Evolutionary conservation across 92 coral and sea anemone species (phyloP), one percentile per base, ranked within the genome.

Genomic region (Phenganax stokvisi): DNA sequence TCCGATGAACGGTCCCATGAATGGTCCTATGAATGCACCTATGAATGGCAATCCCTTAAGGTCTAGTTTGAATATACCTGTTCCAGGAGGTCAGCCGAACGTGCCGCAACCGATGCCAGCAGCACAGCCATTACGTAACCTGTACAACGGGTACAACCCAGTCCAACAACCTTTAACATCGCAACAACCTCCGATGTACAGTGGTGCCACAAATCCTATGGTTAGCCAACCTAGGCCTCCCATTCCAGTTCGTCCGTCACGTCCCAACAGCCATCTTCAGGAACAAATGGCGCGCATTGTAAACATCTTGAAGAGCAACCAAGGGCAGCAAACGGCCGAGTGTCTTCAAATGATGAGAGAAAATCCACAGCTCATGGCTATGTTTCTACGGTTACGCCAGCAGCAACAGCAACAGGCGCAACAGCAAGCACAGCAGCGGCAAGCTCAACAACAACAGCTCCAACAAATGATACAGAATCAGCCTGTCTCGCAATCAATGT

Each of bases 281-380:
- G 83, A 79, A 62, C 83, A 79, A 73, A 79, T 79, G 83, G 30
- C 72, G 16, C 59, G 83, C 53, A 79, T 79, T 63, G 20, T 79
- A 53, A 79, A 20, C 74, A 68, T 64, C 65, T 13, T 79, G 83
- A 79, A 54, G 53, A 79, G 13, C 83, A 79, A 79, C 57, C 83
- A 79, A 64, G 83, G 89, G n/a, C 92, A 88, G 59, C 97, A 96
- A 77, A 90, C 90, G 79, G 99, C 99, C 8, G 91, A 92, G 69
- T 92, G 92, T 31, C 75, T 96, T 54, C 89, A 86, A 54, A 96
- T 96, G 81, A 90, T 96, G 76, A 90, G 91, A 64, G 92, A 90
- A 72, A 88, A 96, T 79, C 99, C 99, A 7, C 92, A 90, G 64
- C 83, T 96, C 58, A 91, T 89, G 78, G 85, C 90, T 57, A 92